Conservation (phyloP, 2,888 invertebrate species). For the Octonoba sinensis region DNA sequence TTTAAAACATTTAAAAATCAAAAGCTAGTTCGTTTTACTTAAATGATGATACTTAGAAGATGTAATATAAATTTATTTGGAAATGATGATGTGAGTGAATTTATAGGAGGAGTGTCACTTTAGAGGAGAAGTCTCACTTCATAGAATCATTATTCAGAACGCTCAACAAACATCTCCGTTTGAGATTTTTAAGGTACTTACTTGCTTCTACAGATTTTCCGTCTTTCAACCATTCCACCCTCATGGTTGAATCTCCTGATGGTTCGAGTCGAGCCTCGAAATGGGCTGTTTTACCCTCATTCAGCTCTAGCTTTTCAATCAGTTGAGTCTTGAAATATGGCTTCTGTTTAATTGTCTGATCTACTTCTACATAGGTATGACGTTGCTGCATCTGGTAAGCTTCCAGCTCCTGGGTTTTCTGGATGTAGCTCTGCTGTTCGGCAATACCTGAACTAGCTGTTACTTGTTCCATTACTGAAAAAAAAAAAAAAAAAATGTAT, state of each 20-base stretch:
- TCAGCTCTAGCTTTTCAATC: slow-evolving; percentile 72
- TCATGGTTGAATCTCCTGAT: slow-evolving; percentile 88
- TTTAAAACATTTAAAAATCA: too few species aligned
- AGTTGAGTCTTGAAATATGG: slow-evolving; percentile 60
- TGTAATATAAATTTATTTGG: too few species aligned
- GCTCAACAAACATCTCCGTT: too few species aligned
- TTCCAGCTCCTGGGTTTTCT: slow-evolving; percentile 91
- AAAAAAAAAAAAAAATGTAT: background rate
- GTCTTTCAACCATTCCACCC: slow-evolving; percentile 96
- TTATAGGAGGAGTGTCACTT: too few species aligned
- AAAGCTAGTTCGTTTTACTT: too few species aligned
- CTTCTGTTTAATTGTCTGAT: slow-evolving; percentile 35
- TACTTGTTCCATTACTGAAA: slow-evolving; percentile 53
- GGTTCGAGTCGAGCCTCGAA: slow-evolving; percentile 96
- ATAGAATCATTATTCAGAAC: too few species aligned
- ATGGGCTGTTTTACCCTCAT: slow-evolving; percentile 94
- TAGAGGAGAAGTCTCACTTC: too few species aligned
- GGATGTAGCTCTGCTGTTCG: slow-evolving; percentile 90
- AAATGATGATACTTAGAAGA: too few species aligned
- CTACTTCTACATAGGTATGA: slow-evolving; percentile 56
- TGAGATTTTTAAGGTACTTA: slow-evolving; percentile 73
- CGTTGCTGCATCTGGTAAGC: slow-evolving; percentile 78
- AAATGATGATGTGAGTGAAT: too few species aligned
- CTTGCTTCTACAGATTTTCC: slow-evolving; percentile 73
- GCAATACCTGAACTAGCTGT: slow-evolving; percentile 85